phyloP scores from a whole-genome alignment of 2,113 vertebrate genomes.

The Mirza zaza region DNA sequence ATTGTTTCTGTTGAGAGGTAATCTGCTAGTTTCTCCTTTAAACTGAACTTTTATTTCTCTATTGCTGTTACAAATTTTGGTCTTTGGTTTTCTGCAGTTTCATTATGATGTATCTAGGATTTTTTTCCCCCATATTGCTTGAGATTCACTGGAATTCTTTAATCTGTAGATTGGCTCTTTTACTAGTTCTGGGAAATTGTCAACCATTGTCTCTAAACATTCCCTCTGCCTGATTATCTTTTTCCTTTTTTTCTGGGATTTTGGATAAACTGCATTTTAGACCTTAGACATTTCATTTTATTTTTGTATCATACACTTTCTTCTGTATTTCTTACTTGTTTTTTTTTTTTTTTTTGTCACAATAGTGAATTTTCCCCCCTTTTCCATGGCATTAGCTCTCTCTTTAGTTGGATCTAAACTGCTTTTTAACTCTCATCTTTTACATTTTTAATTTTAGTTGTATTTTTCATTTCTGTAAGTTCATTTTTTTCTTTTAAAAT shows the following conservation, averaged over 20 bases:
- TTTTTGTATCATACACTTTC: not conserved
- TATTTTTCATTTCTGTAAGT: not conserved
- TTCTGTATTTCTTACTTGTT: not conserved
- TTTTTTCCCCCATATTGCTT: not conserved
- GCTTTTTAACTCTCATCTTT: not conserved
- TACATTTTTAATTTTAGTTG: not conserved
- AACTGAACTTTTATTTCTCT: not conserved
- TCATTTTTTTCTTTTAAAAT: constrained; percentile 29
- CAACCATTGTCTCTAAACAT: not conserved
- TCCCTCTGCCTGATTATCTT: constrained; percentile 12
- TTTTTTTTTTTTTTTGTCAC: not conserved
- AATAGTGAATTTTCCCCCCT: not conserved
- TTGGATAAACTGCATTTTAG: not conserved
- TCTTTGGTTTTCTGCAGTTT: not conserved
- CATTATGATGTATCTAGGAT: not conserved
- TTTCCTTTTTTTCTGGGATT: not conserved
- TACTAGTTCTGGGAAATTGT: not conserved
- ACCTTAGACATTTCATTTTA: not conserved
- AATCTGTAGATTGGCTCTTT: not conserved
- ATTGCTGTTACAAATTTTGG: not conserved
- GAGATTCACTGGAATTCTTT: not conserved
- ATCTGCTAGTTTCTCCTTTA: not conserved
- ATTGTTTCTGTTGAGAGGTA: not conserved
- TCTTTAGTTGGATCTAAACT: not conserved
- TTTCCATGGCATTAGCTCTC: not conserved